Base-by-base conservation (phyloP, 2,888 invertebrate genomes). In the Orchesellides sinensis region DNA sequence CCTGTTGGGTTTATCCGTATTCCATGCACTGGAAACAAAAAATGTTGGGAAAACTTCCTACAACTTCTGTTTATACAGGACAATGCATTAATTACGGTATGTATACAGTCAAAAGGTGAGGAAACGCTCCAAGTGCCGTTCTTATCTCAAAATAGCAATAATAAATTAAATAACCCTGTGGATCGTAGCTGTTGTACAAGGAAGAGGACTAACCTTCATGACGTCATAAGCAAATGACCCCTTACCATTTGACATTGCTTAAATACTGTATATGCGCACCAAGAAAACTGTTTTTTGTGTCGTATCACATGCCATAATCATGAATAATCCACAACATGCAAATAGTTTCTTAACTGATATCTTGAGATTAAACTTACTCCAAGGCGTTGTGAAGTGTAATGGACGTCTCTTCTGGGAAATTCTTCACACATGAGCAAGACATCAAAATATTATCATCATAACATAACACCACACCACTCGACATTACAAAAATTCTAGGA, bases 281-380 rank as follows among this genome's bases (percentile, higher is more conserved):
- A 52, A 2, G 52, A 10, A 10, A 52, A 52, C 17, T n/a, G 52
- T 68, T 54, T 77, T 77, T 56, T 49, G 56, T 49, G 27, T 49
- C 40, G 35, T 72, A 35, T 52, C 49, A 25, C 35, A 59, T 6
- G 6, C 69, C 69, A 79, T 69, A 70, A 63, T 69, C 79, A 65
- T 65, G 79, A 72, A 79, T 72, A 79, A 79, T 79, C 79, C 65
- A 69, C 77, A 68, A 68, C 52, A 79, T 79, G 70, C 70, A 70
- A 72, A 72, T 79, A 72, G 70, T 79, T 72, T 79, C n/a, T 79
- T 79, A 79, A 79, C 79, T 79, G 79, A 79, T 79, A 70, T 72
- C 72, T 63, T 32, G 70, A 79, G 79, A 79, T 70, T 79, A 79
- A 72, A 72, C 70, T 70, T 72, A 52, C 61, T 63, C 63, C 63